Evolutionary conservation across 2,113 vertebrate genomes (phyloP).

Genomic region (Procavia capensis): DNA sequence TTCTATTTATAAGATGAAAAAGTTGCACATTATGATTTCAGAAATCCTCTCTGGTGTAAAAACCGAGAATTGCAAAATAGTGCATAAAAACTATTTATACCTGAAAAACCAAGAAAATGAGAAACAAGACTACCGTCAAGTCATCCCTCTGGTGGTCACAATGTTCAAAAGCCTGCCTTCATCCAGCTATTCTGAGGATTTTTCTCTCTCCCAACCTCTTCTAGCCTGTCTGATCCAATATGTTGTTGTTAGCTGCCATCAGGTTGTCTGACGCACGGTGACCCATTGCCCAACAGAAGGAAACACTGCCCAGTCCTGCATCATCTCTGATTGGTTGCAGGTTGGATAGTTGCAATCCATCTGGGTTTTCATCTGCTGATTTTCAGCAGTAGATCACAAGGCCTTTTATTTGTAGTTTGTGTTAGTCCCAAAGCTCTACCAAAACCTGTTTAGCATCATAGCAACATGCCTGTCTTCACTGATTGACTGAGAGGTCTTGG

Average conservation of each 20-base stretch:
- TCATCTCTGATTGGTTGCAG: neutral
- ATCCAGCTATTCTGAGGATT: neutral
- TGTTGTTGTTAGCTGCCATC: neutral
- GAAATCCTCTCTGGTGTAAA: neutral
- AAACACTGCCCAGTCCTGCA: neutral
- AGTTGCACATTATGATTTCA: neutral
- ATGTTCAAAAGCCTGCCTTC: neutral
- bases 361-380: neutral
- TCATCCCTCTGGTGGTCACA: conserved; percentile 28
- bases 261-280: too few relatives aligned
- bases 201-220: neutral
- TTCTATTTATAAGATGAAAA: neutral
- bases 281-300: neutral
- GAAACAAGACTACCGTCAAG: neutral
- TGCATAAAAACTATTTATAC: neutral
- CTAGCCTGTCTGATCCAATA: neutral
- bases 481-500: neutral
- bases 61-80: neutral
- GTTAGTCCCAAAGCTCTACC: neutral
- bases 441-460: neutral
- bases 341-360: neutral
- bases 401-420: neutral
- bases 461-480: neutral
- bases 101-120: neutral
- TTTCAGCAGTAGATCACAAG: neutral